Base-by-base conservation (phyloP, 2,888 invertebrate genomes). In the Macropis europaea region DNA sequence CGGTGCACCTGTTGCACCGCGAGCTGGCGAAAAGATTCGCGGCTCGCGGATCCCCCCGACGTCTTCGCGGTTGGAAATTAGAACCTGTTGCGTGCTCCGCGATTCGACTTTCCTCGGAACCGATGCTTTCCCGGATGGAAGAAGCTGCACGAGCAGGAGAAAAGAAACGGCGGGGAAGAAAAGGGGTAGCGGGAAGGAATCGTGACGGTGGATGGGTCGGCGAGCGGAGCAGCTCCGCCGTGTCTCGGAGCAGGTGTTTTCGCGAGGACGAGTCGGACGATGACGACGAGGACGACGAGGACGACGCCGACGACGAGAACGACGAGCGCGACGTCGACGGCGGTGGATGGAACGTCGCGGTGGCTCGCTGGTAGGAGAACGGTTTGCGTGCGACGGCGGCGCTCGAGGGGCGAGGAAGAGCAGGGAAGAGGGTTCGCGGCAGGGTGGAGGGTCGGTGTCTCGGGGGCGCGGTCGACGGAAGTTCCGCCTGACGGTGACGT, bases 341-440 rank as follows among this genome's bases (percentile, higher is more conserved):
- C 61, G 22, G 45, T 13, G 28, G n/a, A n/a, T n/a, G n/a, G n/a
- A n/a, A n/a, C n/a, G n/a, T n/a, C n/a, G n/a, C n/a, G n/a, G n/a
- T n/a, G n/a, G n/a, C n/a, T n/a, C n/a, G n/a, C n/a, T n/a, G n/a
- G n/a, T n/a, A n/a, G n/a, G n/a, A n/a, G n/a, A n/a, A n/a, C n/a
- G n/a, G n/a, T n/a, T n/a, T n/a, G n/a, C n/a, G n/a, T n/a, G n/a
- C 19, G 22, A 13, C 13, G 13, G 42, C 17, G 54, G 42, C 34
- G 73, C 43, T 26, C 52, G 64, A 67, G 57, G 64, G 59, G 54
- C 22, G 61, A 48, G 57, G 57, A 50, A 50, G 67, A 48, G 60
- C 67, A 89, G 90, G 91, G 91, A 91, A 90, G 80, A 84, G 90
- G 84, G 84, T 71, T 83, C 82, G 78, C 79, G 82, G 81, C 79